Percentiles rank a stretch among this genome's conserved stretches.
These are phyloP conservation scores for Peromyscus aztecus DNA, from an alignment of 2,797 vertebrate genomes.

Conservation along the genomic window DNA sequence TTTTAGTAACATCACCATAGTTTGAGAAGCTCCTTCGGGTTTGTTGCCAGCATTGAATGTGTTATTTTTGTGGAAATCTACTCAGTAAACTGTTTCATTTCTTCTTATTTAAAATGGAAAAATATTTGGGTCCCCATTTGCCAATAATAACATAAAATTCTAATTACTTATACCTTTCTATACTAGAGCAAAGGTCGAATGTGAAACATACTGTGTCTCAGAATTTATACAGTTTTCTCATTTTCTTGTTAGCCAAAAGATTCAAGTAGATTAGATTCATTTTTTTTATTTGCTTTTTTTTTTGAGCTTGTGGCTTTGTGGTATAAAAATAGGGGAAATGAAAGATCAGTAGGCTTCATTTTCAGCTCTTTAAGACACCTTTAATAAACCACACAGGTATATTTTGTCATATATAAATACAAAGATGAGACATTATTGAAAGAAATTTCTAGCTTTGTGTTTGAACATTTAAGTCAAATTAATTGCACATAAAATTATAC, in stretches of 20 bases:
- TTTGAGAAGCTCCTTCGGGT: background rate
- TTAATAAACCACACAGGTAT: background rate
- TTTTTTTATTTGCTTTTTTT: too few species aligned
- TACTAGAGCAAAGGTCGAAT: background rate
- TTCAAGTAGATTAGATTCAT: background rate
- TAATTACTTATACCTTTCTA: background rate
- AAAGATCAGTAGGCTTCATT: background rate
- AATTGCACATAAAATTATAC: background rate
- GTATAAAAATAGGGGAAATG: background rate
- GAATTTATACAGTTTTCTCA: background rate
- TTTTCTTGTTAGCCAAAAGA: background rate
- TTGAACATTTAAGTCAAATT: background rate
- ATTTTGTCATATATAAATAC: background rate
- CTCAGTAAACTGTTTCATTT: background rate
- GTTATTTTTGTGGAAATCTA: background rate
- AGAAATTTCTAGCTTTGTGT: background rate
- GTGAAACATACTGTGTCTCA: background rate
- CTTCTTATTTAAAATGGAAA: slow-evolving; percentile 11
- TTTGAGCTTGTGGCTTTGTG: background rate
- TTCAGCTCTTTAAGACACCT: background rate
- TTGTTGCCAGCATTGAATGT: background rate
- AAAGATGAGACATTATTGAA: background rate
- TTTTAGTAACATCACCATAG: background rate
- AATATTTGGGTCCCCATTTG: background rate
- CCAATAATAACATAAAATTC: slow-evolving; percentile 17